Evolutionary conservation across 1,140 invertebrate species (phyloP).

Genomic region (Papilio machaon): DNA sequence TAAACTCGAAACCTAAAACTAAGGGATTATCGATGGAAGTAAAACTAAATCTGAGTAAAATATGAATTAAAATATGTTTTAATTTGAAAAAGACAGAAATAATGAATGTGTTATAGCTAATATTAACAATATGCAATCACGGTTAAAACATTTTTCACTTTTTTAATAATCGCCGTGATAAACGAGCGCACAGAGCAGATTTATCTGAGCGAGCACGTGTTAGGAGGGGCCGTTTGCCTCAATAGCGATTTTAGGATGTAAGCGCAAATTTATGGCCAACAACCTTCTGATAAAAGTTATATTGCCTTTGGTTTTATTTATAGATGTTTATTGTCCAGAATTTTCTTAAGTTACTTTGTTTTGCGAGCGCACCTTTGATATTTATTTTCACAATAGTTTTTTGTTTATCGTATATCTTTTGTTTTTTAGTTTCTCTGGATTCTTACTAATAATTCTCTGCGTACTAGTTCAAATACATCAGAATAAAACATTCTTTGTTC

Average conservation of each 20-base stretch:
- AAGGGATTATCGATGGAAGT: background rate
- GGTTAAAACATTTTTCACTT: constrained; percentile 35
- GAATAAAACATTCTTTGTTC: background rate
- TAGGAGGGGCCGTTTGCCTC: constrained; percentile 51
- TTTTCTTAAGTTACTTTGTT: constrained; percentile 20
- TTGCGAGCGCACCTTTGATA: background rate
- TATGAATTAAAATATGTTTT: background rate
- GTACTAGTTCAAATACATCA: background rate
- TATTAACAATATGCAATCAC: constrained; percentile 29
- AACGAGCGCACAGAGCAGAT: constrained; percentile 58
- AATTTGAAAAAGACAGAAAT: constrained; percentile 1
- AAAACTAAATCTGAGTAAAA: background rate
- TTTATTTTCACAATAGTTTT: constrained; percentile 3
- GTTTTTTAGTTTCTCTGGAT: constrained; percentile 4
- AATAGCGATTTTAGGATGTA: constrained; percentile 67
- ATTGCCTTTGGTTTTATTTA: constrained; percentile 66
- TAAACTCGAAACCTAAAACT: no score
- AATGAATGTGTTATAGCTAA: constrained; percentile 19
- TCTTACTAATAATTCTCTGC: constrained; percentile 2
- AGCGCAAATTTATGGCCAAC: constrained; percentile 72
- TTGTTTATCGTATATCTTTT: background rate
- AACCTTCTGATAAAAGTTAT: constrained; percentile 72
- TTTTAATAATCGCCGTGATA: constrained; percentile 61
- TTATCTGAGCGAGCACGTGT: constrained; percentile 64
- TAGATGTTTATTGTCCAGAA: constrained; percentile 53